Evolutionary conservation across 2,888 invertebrate species (phyloP), one percentile per base, ranked within the genome.

Genomic region (Cremastinae sp.): DNA sequence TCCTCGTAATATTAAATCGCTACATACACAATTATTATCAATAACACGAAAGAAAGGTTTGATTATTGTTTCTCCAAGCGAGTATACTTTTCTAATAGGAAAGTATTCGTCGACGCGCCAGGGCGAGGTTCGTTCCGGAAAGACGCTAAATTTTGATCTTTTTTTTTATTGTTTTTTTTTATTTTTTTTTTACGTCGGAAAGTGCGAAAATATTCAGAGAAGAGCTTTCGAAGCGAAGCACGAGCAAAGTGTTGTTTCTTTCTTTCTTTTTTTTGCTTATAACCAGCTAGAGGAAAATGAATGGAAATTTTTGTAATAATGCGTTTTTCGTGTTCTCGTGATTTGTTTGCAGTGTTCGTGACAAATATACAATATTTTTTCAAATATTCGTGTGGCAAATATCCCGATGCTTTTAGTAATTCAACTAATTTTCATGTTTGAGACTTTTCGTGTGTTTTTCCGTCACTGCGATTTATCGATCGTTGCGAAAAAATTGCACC

Each of bases 161-260:
- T n/a, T n/a, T n/a, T 36, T 43, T 7, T 0, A 45, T 43, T 16
- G 16, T 20, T 7, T 47, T 61, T 49, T 2, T 16, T 14, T 53
- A 12, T 10, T 9, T 41, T 41, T 41, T 41, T 41, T 12, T 38
- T 18, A 28, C 0, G 20, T 14, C 3, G 14, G 7, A 1, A 49
- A 66, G 75, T 20, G 71, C 62, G 72, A 79, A 75, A 81, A 81
- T 81, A 79, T 81, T 73, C 56, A 54, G 72, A 81, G 81, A 80
- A 79, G 78, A 76, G 70, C 74, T 59, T 5, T 22, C 54, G 61
- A 65, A 71, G 75, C 68, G 72, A 79, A 80, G 78, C 78, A 59
- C 53, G 65, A 77, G 76, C 74, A 59, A 64, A 59, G 36, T 58
- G 16, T 36, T 45, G 43, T 73, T 53, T 68, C 41, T 20, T 54